phyloP scores from a whole-genome alignment of 2,797 vertebrate species.

The Salarias fasciatus region DNA sequence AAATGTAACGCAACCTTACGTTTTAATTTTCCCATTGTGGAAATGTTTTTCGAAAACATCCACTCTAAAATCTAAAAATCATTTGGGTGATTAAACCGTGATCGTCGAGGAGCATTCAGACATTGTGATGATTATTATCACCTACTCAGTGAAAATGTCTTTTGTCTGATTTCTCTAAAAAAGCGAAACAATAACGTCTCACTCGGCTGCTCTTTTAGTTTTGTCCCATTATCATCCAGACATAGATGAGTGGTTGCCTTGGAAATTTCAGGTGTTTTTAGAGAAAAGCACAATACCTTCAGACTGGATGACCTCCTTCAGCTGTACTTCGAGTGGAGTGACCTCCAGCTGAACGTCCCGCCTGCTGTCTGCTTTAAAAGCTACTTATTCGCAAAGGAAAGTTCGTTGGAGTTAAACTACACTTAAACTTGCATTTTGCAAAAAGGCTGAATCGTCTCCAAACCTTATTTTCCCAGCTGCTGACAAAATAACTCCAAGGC shows the following conservation, averaged over 20 bases:
- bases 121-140: slow-evolving; percentile 20
- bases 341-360: slow-evolving; percentile 23
- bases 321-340: slow-evolving; percentile 15
- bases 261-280: slow-evolving; percentile 17
- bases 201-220: slow-evolving; percentile 12
- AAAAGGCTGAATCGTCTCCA: slow-evolving; percentile 11
- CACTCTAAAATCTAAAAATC: not conserved
- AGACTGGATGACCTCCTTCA: slow-evolving; percentile 3
- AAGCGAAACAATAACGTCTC: slow-evolving; percentile 20
- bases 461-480: slow-evolving; percentile 5
- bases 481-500: slow-evolving; percentile 4
- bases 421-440: slow-evolving; percentile 14
- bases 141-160: slow-evolving; percentile 16
- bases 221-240: slow-evolving; percentile 15
- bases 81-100: slow-evolving; percentile 4
- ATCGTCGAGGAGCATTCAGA: not conserved
- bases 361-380: slow-evolving; percentile 37
- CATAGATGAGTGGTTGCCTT: slow-evolving; percentile 12
- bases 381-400: slow-evolving; percentile 18
- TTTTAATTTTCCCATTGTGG: slow-evolving; percentile 12
- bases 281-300: slow-evolving; percentile 25
- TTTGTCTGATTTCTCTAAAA: slow-evolving; percentile 26
- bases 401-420: slow-evolving; percentile 2
- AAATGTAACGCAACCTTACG: not conserved
- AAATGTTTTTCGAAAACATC: slow-evolving; percentile 7